Evolutionary conservation across 2,888 invertebrate genomes (phyloP), one percentile per base, ranked within the genome.

Genomic region (Lasioglossum malachurum): DNA sequence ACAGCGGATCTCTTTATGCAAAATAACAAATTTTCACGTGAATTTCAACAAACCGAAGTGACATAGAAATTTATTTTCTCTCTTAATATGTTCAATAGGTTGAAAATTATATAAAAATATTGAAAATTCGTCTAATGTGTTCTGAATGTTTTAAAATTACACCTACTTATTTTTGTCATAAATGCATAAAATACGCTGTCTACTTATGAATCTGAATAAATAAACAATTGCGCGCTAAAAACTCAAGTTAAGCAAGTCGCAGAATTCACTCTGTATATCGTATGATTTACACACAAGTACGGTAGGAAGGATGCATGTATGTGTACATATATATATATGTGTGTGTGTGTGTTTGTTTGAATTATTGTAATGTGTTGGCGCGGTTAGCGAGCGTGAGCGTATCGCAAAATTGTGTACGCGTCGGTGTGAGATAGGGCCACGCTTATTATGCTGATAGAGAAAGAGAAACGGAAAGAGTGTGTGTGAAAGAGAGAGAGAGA

Each of bases 231-330:
- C 10, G 10, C n/a, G 10, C 31, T n/a, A 12, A 12, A 12, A n/a
- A 16, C n/a, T 14, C n/a, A 75, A 38, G 53, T 7, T 27, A 10
- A 23, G 8, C 38, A 49, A 69, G 38, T 77, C 67, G 16, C 2
- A 2, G 4, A 64, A n/a, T 69, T 77, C 77, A 77, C 46, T 38
- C n/a, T 49, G 67, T 46, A 72, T 75, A 38, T 77, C 67, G 75
- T 41, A 72, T 73, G 73, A 74, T 16, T 84, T 44, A 72, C 38
- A 72, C 38, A 46, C 74, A 84, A 86, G 77, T 86, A 86, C 86
- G 64, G 76, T 69, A 84, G 69, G 77, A 75, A 60, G 49, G 31
- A 75, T 78, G 31, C 31, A 71, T 71, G 80, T 80, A 44, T 38
- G 35, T 23, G 12, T 75, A 60, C 10, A 41, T 49, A 7, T n/a